Base-by-base conservation (phyloP, 92 coral and sea anemone genomes). In the Heliopora coerulea region DNA sequence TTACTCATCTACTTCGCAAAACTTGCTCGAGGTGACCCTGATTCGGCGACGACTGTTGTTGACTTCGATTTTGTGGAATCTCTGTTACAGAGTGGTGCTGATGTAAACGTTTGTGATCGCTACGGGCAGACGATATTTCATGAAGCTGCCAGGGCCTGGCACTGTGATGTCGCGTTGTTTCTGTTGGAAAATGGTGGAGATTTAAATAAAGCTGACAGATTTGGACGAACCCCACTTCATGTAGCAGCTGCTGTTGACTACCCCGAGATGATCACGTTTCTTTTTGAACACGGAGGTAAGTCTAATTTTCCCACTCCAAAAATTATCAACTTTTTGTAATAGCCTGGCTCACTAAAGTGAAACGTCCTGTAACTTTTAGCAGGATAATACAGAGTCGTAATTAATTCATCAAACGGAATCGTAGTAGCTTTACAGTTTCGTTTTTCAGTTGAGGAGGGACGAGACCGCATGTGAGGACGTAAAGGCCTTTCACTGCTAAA, bases 61-160 rank as follows among this genome's bases (percentile, higher is more conserved):
- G 99, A 95, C 65, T 95, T 95, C 26, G 89, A 82, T 17, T 95
- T 95, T 48, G 54, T 95, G 1, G 89, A 90, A 25, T 79, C 85
- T 25, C 83, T 90, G 54, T 46, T 95, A 0, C 19, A 40, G 4
- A 88, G 86, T 25, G 99, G 99, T 11, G 99, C 96, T 0, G 99
- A 95, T 80, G 72, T 95, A 13, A 95, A 91, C 79, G 89, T 95
- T 39, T 68, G 80, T 21, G 99, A 95, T 79, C 84, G 91, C 7
- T 84, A 91, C 61, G 99, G 99, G 11, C 99, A 95, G 87, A 85
- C 91, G 0, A 66, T 95, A 24, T 63, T 95, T 50, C 99, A 95
- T 46, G 99, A 95, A 79, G 99, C 91, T 0, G 93, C 97, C 30
- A 84, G 99, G 41, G 91, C 91, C 25, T 95, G 99, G 99, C 90